phyloP scores from a whole-genome alignment of 2,888 invertebrate genomes.

The Ophonus ardosiacus region DNA sequence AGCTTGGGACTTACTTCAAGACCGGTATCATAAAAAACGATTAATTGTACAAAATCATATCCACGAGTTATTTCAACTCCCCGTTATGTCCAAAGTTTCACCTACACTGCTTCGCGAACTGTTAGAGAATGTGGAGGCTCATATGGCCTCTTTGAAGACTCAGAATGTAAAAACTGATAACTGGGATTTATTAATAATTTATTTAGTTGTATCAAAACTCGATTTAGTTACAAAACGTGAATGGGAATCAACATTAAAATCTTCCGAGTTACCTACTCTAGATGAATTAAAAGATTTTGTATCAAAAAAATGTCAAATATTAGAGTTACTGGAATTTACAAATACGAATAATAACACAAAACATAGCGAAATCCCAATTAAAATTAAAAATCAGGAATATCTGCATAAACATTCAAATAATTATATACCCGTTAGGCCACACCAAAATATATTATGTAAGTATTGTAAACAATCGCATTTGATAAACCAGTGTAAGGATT shows the following conservation, averaged over 20 bases:
- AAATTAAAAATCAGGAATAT: not conserved
- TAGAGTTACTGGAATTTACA: not conserved
- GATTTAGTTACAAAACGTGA: slow-evolving; percentile 58
- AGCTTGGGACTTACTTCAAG: not conserved
- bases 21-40: not conserved
- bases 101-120: not conserved
- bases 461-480: not conserved
- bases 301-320: not conserved
- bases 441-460: too few species aligned
- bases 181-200: slow-evolving; percentile 20
- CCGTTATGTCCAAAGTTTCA: too few species aligned
- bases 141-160: not conserved
- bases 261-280: slow-evolving; percentile 47
- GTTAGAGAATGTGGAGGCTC: not conserved
- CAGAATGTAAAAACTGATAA: slow-evolving; percentile 46
- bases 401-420: not conserved
- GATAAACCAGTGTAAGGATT: not conserved
- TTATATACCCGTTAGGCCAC: not conserved
- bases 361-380: not conserved
- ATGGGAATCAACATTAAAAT: slow-evolving; percentile 45
- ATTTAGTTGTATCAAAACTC: slow-evolving; percentile 15
- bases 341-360: not conserved
- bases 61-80: too few species aligned
- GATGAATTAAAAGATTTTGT: slow-evolving; percentile 31
- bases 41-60: too few species aligned